Base-by-base conservation (phyloP, 2,888 invertebrate genomes). In the Drosophila anceps region DNA sequence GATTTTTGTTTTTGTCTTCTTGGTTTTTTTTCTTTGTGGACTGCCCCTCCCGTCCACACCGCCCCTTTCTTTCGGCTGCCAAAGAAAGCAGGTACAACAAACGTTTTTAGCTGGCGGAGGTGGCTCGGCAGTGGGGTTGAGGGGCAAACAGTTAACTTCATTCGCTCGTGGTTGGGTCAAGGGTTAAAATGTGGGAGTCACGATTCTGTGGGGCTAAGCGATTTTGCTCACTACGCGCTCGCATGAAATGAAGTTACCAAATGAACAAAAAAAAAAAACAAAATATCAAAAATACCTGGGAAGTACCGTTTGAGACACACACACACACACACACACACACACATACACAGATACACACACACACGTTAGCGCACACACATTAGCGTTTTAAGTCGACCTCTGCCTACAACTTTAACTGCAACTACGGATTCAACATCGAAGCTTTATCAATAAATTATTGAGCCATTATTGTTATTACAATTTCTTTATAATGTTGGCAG, bases 141-240 rank as follows among this genome's bases (percentile, higher is more conserved):
- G 31, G 39, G 41, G 50, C 67, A 63, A 64, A 39, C 74, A 78
- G 75, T 79, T 77, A 81, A 84, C 83, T 88, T 88, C 84, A 88
- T 90, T 85, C 88, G 90, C 86, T 86, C 84, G 87, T 84, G 85
- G 89, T 88, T 64, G 82, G 92, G 91, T 92, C 92, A 92, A 92
- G 90, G 92, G 92, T 92, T 91, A 92, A 92, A 91, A 92, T 92
- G 92, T 92, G 85, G 92, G 92, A 92, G 92, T 92, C 92, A 92
- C 92, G 92, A 92, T 92, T 92, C 86, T 73, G 78, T 68, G 70
- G 72, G 79, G 68, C 84, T 71, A 83, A 63, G 65, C 73, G 69
- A 73, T 69, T 73, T 66, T 54, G 70, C 73, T 76, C 69, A 78
- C 55, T 84, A 85, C 84, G 85, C 83, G 82, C 82, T 74, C 78